Percentiles rank a stretch among this genome's conserved stretches.
These are phyloP conservation scores for Xestia rhomboidea DNA, from an alignment of 2,888 invertebrate genomes.

Conservation along the genomic window DNA sequence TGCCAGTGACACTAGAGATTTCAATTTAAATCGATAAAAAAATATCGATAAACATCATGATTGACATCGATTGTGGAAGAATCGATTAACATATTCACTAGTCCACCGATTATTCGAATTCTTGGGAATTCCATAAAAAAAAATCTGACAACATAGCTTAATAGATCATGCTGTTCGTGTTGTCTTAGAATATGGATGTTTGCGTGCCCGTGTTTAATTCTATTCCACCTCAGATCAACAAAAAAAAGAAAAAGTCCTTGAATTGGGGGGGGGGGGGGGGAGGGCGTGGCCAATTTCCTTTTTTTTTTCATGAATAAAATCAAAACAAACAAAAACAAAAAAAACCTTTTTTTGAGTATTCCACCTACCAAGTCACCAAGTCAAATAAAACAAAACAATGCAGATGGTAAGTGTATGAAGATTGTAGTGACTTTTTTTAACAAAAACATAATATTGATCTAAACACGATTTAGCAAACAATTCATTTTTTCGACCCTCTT, in stretches of 20 bases:
- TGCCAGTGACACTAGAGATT: slow-evolving; percentile 18
- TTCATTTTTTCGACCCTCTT: not conserved
- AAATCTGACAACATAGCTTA: too few species aligned
- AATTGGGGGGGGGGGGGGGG: too few species aligned
- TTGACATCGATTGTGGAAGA: not conserved
- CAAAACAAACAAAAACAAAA: too few species aligned
- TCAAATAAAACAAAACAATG: not conserved
- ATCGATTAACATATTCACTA: too few species aligned
- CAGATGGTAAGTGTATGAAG: not conserved
- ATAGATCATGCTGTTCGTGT: not conserved
- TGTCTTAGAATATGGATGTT: not conserved
- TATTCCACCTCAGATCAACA: not conserved
- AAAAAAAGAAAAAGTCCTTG: too few species aligned
- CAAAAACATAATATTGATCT: not conserved
- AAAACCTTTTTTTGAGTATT: too few species aligned
- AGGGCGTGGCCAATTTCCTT: too few species aligned
- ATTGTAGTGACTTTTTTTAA: not conserved
- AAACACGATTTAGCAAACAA: not conserved
- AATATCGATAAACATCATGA: not conserved
- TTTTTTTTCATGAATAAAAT: too few species aligned
- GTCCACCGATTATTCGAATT: too few species aligned
- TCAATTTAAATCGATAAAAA: not conserved
- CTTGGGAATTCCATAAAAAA: too few species aligned
- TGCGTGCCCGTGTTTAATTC: not conserved
- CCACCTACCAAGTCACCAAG: not conserved